Conservation (phyloP, 2,888 invertebrate species). For the Cephus sareptanus region DNA sequence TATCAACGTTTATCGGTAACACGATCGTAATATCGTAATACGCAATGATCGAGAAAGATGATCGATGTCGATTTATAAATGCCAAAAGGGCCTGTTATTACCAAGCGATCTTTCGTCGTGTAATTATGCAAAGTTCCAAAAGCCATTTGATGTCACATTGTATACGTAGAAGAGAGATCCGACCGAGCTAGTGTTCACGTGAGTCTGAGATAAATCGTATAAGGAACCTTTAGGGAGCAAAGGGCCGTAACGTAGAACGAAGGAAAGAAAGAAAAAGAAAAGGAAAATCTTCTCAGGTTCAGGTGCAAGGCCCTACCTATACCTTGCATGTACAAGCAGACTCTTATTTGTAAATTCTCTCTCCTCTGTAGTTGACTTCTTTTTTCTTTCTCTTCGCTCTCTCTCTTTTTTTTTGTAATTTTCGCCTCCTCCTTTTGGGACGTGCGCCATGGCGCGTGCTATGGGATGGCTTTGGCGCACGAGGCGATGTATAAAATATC, state of each 20-base stretch:
- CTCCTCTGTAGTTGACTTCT: background rate
- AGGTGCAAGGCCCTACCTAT: background rate
- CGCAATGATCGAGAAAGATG: background rate
- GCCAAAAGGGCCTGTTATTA: background rate
- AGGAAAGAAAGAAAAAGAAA: background rate
- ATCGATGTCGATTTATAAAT: background rate
- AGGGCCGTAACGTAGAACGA: background rate
- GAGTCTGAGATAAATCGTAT: background rate
- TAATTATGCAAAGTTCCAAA: background rate
- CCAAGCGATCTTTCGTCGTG: background rate
- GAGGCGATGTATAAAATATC: conserved; percentile 25
- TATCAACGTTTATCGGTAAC: background rate
- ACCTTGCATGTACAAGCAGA: background rate
- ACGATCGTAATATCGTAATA: background rate
- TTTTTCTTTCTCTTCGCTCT: conserved; percentile 5
- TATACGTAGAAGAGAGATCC: background rate
- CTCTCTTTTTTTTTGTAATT: background rate
- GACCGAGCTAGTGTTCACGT: background rate
- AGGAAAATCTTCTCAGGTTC: background rate
- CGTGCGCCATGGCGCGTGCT: conserved; percentile 14
- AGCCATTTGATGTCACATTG: background rate
- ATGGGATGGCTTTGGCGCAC: conserved; percentile 23
- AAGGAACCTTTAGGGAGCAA: background rate
- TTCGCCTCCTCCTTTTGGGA: conserved; percentile 3
- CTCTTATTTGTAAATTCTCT: background rate